Evolutionary conservation across 35 echinoderm and acorn worm genomes (phyloP), one percentile per base, ranked within the genome.

Genomic region (Stichopus chloronotus): DNA sequence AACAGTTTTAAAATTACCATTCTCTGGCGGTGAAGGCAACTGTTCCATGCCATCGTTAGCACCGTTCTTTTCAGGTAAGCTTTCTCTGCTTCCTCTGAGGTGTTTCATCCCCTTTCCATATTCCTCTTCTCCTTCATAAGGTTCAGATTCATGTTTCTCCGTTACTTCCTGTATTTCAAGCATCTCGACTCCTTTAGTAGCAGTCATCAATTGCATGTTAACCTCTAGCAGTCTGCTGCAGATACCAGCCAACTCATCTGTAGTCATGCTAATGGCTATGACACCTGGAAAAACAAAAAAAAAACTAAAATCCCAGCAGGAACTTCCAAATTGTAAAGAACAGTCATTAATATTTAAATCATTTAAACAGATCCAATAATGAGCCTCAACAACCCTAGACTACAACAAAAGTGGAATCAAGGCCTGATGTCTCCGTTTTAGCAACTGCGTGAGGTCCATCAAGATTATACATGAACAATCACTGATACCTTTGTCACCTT

Each of bases 171-270:
- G 96, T 11, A 92, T 96, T 81, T 96, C 97, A 69, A 99, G 78
- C 12, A 92, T 63, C 56, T 99, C 97, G 3, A 93, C 90, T 5
- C 93, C 84, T 58, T 93, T 95, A 14, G 94, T 85, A 21, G 97
- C 94, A 56, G 94, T 60, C 92, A 90, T 93, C 4, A 99, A 92
- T 76, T 95, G 95, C 80, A 96, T 96, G 84, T 99, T 96, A 43
- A 93, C 96, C 19, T 94, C 92, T 92, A 94, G 95, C 53, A 99
- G 89, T 57, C 86, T 68, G 57, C 94, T 92, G 57, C 93, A 96
- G 13, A 94, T 94, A 13, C 86, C 92, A 22, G 81, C 60, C 6
- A 99, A 92, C 56, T 96, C 94, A 9, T 96, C 88, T 53, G 65
- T 59, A 11, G 95, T 87, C 78, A 91, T 91, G 20, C 95, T 96